Base-by-base conservation (phyloP, 2,888 invertebrate genomes). In the Hemithea aestivaria region DNA sequence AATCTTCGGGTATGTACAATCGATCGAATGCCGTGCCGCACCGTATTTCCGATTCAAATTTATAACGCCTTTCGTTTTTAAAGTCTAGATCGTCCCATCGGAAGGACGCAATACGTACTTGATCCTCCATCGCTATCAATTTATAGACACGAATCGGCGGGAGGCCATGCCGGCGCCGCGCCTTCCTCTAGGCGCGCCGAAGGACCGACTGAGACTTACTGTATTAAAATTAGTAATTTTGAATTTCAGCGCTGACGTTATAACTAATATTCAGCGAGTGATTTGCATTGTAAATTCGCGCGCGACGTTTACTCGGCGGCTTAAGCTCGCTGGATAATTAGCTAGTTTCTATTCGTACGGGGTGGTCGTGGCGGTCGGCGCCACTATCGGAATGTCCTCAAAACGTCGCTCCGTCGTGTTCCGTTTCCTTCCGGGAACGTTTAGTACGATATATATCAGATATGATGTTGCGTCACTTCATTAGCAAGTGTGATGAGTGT, bases 221-320 rank as follows among this genome's bases (percentile, higher is more conserved):
- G 78, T 83, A 85, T 81, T 85, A 81, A 84, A 85, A 81, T 85
- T 75, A 79, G 63, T 82, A 82, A 85, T 84, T 85, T 85, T 82
- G 79, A 85, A 81, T 78, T 83, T 80, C 78, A 74, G 67, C 66
- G 69, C 70, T 75, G 80, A 79, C 82, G 81, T 72, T 81, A 67
- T 80, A 81, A 81, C 79, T 84, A 85, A 84, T 84, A 85, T 83
- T 82, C 79, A 81, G 74, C 77, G 63, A 66, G 66, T 77, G 70
- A 87, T 87, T 87, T 85, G 87, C 84, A 87, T 80, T 87, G 87
- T 84, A 87, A 85, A 85, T 87, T 83, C 56, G 74, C 73, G 73
- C 62, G 73, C 82, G 81, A 81, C 83, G 78, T 79, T 77, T 66
- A 71, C 70, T 62, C 67, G 67, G 67, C 67, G 61, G 71, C 67